Base-by-base conservation (phyloP, 1,140 invertebrate genomes). In the Eciton burchellii region DNA sequence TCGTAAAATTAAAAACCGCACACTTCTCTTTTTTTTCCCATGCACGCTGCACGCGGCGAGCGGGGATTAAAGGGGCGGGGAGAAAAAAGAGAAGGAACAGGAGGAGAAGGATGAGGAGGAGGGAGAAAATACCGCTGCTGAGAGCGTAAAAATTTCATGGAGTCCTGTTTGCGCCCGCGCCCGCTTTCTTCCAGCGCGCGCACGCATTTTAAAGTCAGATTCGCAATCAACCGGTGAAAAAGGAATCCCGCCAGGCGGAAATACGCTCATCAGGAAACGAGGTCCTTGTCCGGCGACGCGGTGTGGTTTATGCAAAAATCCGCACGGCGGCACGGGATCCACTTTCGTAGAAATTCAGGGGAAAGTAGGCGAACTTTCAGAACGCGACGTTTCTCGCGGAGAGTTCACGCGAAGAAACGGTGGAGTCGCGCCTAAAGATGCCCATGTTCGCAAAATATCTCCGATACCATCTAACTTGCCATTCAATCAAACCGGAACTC, bases 141-240 rank as follows among this genome's bases (percentile, higher is more conserved):
- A 11, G 52, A 70, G n/a, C 35, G 24, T 70, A 57, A 56, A 77
- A 79, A 57, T 79, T 79, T 56, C 24, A 62, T 68, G 68, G 52
- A 70, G 68, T 79, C 70, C 26, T 43, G 41, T 70, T 79, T 79
- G 63, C 63, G n/a, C 56, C 63, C 43, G 56, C 70, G 63, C n/a
- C n/a, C n/a, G n/a, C 56, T 79, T 79, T 45, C 19, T 26, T 79
- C 16, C 35, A 26, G 43, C 49, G 12, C 11, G 56, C 35, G 43
- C 43, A 79, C 35, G 43, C 43, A 79, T 79, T 79, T 79, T 79
- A 70, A 79, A 79, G 74, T 79, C 74, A 79, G 52, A 79, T 79
- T 57, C 43, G 49, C 24, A 79, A 79, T 68, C 74, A 70, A n/a
- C n/a, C 35, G 35, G 0, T 56, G n/a, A 57, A 70, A 79, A 56